Conservation (phyloP, 1,140 invertebrate species). For the Drosophila parvula region DNA sequence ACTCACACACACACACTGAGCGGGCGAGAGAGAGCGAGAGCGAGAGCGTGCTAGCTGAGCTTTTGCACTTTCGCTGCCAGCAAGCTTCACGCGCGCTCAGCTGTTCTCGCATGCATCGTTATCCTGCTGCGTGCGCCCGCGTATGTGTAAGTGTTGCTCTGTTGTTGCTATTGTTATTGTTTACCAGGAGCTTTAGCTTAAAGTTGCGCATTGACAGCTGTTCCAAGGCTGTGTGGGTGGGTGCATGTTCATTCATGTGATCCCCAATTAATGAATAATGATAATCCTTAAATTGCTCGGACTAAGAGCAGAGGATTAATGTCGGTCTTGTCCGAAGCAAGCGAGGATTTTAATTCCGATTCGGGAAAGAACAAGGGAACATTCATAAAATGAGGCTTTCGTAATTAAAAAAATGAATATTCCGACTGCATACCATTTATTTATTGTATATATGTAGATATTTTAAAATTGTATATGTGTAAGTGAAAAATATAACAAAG, state of each 20-base stretch:
- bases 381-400: neutral
- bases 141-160: neutral
- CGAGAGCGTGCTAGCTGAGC: slow-evolving; percentile 19
- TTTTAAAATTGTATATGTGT: no score
- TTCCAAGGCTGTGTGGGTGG: neutral
- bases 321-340: neutral
- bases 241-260: neutral
- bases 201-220: slow-evolving; percentile 28
- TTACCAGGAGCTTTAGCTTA: slow-evolving; percentile 18
- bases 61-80: slow-evolving; percentile 51
- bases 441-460: no score
- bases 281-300: neutral
- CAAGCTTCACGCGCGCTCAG: slow-evolving; percentile 31
- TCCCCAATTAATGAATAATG: slow-evolving; percentile 2
- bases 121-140: slow-evolving; percentile 21
- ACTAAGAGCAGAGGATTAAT: no score
- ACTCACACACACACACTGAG: neutral
- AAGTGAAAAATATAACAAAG: no score
- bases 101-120: slow-evolving; percentile 26
- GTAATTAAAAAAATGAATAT: no score
- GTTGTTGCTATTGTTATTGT: slow-evolving; percentile 18
- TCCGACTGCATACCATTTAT: no score
- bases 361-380: neutral
- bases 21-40: slow-evolving; percentile 1
- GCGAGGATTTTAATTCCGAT: neutral